Evolutionary conservation across 2,113 vertebrate genomes (phyloP).

Genomic region (Hemiscyllium ocellatum): DNA sequence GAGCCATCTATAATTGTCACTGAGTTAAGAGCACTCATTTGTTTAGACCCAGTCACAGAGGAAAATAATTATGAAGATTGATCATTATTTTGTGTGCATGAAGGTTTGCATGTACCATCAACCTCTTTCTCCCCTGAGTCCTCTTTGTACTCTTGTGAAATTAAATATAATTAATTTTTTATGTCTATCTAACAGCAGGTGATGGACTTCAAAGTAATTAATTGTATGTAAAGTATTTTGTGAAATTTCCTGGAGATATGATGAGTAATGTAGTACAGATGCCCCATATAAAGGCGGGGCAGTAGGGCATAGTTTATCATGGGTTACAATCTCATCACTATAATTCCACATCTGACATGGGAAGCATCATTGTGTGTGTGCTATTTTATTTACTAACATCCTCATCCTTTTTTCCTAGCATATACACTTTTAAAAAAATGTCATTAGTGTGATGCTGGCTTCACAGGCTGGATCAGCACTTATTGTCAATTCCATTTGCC

Average conservation of each 20-base stretch:
- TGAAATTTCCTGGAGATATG: neutral
- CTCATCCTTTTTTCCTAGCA: neutral
- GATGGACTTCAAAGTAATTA: conserved; percentile 6
- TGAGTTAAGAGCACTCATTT: neutral
- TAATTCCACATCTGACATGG: neutral
- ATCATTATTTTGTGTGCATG: neutral
- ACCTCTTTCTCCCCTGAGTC: neutral
- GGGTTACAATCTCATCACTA: neutral
- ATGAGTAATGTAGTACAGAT: neutral
- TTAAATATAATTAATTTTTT: neutral
- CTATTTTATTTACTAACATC: neutral
- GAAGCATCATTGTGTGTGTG: neutral
- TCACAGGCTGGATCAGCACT: too few relatives aligned
- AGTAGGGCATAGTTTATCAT: neutral
- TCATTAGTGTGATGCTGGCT: too few relatives aligned
- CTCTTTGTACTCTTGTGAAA: neutral
- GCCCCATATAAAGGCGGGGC: neutral
- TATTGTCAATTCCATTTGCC: too few relatives aligned
- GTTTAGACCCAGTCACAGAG: neutral
- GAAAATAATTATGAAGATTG: conserved; percentile 15
- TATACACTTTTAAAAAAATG: too few relatives aligned
- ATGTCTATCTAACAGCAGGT: conserved; percentile 13
- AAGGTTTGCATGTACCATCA: neutral
- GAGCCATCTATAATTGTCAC: neutral
- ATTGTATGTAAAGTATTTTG: neutral